These are phyloP conservation scores for Pteria penguin DNA, from an alignment of 2,888 invertebrate species.

Conservation along the genomic window DNA sequence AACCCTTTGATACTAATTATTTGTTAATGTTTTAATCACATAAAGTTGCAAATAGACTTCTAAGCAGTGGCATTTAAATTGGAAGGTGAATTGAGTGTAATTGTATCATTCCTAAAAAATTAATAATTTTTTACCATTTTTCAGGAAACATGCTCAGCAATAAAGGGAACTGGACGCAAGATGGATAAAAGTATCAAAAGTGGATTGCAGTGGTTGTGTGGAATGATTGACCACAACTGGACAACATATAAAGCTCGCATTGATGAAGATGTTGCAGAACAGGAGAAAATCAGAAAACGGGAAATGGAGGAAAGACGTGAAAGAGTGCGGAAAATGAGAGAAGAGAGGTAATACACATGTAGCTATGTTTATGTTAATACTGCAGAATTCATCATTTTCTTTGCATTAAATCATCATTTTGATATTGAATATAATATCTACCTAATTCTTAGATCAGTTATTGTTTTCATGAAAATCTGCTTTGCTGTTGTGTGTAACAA, in stretches of 20 bases:
- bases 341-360: too few relatives aligned
- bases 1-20: background rate
- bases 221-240: constrained; percentile 86
- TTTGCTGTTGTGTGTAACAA: too few relatives aligned
- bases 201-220: constrained; percentile 85
- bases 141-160: constrained; percentile 82
- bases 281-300: constrained; percentile 81
- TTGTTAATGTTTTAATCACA: background rate
- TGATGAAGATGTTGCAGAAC: constrained; percentile 83
- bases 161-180: constrained; percentile 81
- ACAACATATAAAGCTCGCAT: constrained; percentile 85
- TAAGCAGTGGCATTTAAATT: background rate
- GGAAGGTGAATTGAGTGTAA: background rate
- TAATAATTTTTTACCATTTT: background rate
- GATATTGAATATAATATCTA: too few relatives aligned
- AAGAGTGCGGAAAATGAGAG: constrained; percentile 79
- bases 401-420: too few relatives aligned
- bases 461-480: too few relatives aligned
- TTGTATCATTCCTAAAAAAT: background rate
- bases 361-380: too few relatives aligned
- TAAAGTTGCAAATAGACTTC: background rate
- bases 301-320: constrained; percentile 81
- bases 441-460: too few relatives aligned
- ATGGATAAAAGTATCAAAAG: constrained; percentile 84
- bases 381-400: too few relatives aligned